Evolutionary conservation across 2,888 invertebrate genomes (phyloP), one percentile per base, ranked within the genome.

Genomic region (Stramonita haemastoma): DNA sequence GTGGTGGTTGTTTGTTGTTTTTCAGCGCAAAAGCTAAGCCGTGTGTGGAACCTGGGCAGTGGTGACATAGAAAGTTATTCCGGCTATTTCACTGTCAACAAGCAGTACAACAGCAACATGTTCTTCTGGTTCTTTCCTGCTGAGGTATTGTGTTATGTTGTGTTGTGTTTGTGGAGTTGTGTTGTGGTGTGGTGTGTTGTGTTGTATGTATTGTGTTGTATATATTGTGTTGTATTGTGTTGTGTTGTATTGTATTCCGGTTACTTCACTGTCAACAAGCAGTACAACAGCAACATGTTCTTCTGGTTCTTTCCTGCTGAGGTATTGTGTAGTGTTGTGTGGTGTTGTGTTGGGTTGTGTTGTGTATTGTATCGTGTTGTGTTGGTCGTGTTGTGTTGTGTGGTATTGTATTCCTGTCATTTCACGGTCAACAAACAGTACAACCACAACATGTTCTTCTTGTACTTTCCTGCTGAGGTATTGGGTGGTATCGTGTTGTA

Each of bases 111-210:
- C 93, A 98, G 98, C 0, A 98, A 98, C 94, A 97, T 98, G 96
- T 98, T 98, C 96, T 98, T 98, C 96, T 98, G 98, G 98, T 98
- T 98, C 95, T 98, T 98, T 95, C 98, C 98, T 0, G 97, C 98
- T 0, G 97, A 97, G 95, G 96, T 96, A 13, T 1, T 29, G 32
- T 17, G 4, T 46, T 46, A 8, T 46, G 46, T 46, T 46, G 46
- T 46, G 46, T 46, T 46, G 46, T 46, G 46, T 46, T 46, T 46
- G 46, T 46, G 2, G 46, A 5, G 46, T 46, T 46, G 46, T 46
- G 46, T 46, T 46, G 46, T 46, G 46, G 2, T 46, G 46, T 46
- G 46, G 4, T 46, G 46, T 46, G 46, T 46, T 46, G 46, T 46
- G 46, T 46, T 46, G 46, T 46, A 8, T 46, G 46, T 46, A n/a